Conservation (phyloP, 2,113 vertebrate species). For the Hippocampus zosterae region DNA sequence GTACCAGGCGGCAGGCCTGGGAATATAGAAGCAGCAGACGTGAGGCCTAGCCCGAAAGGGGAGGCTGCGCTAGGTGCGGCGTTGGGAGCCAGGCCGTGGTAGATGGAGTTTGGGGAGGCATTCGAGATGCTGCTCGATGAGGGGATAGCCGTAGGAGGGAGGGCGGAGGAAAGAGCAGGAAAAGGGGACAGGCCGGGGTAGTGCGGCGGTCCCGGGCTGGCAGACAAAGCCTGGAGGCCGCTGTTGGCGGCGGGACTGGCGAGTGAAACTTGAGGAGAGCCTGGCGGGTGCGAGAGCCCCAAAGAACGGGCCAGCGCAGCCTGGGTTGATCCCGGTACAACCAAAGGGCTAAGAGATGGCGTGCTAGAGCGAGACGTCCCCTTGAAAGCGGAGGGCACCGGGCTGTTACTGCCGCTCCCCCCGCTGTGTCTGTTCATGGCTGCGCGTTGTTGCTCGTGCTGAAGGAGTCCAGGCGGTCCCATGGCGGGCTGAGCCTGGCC, state of each 20-base stretch:
- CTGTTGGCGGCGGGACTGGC: conserved; percentile 62
- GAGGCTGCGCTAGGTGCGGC: conserved; percentile 64
- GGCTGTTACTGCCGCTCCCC: conserved; percentile 73
- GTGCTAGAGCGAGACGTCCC: conserved; percentile 80
- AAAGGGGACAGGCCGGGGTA: conserved; percentile 85
- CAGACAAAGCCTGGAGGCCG: conserved; percentile 64
- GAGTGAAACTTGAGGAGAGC: conserved; percentile 80
- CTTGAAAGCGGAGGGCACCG: conserved; percentile 88
- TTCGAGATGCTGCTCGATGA: conserved; percentile 54
- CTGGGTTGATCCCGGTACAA: conserved; percentile 68
- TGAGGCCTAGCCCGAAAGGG: conserved; percentile 83
- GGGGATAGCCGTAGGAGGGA: conserved; percentile 69
- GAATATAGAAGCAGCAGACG: conserved; percentile 83
- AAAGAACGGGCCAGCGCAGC: conserved; percentile 73
- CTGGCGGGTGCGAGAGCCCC: conserved; percentile 71
- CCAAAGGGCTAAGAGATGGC: conserved; percentile 76
- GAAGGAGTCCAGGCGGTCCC: conserved; percentile 54
- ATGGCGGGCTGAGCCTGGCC: conserved; percentile 46
- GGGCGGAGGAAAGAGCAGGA: conserved; percentile 73
- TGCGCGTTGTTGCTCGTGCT: conserved; percentile 65
- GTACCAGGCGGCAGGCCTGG: conserved; percentile 72
- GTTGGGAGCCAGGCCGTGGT: conserved; percentile 75
- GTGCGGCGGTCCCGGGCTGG: conserved; percentile 56
- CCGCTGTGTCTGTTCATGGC: conserved; percentile 67
- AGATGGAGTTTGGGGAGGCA: conserved; percentile 64